Evolutionary conservation across 2,113 vertebrate genomes (phyloP).

Genomic region (Boleophthalmus pectinirostris): DNA sequence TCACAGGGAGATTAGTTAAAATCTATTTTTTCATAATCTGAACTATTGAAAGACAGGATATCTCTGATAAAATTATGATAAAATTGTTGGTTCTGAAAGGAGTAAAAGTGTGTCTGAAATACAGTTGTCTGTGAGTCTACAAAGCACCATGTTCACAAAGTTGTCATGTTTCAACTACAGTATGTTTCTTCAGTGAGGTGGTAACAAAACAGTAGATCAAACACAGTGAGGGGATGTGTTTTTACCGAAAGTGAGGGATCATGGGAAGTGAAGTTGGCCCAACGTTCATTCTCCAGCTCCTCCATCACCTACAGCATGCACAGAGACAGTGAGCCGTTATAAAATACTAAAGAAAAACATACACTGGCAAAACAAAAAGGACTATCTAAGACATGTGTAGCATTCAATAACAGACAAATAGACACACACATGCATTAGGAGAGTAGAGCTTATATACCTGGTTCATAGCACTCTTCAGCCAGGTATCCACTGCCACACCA

Average conservation of each 20-base stretch:
- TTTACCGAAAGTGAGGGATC: slow-evolving; percentile 90
- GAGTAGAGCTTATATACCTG: slow-evolving; percentile 67
- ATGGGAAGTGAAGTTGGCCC: slow-evolving; percentile 88
- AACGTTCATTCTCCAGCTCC: slow-evolving; percentile 96
- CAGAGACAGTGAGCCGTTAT: slow-evolving; percentile 27
- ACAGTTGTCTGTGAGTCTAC: neutral
- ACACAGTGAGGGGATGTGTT: slow-evolving; percentile 47
- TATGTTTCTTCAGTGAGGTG: slow-evolving; percentile 11
- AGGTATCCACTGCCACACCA: slow-evolving; percentile 95
- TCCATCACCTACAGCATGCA: slow-evolving; percentile 95
- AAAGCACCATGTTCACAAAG: neutral
- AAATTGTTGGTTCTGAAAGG: neutral
- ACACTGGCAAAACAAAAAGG: neutral
- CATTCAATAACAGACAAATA: slow-evolving; percentile 11
- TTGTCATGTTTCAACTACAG: neutral
- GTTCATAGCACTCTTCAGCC: slow-evolving; percentile 98
- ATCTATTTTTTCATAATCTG: no score
- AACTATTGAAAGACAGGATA: neutral
- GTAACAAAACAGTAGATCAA: slow-evolving; percentile 15
- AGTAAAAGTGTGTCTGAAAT: neutral
- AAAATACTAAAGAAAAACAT: slow-evolving; percentile 5
- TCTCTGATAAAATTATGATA: neutral
- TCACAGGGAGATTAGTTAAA: no score
- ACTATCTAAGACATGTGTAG: neutral
- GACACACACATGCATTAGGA: slow-evolving; percentile 1